phyloP scores from a whole-genome alignment of 2,797 vertebrate genomes.

The Danio kyathit region DNA sequence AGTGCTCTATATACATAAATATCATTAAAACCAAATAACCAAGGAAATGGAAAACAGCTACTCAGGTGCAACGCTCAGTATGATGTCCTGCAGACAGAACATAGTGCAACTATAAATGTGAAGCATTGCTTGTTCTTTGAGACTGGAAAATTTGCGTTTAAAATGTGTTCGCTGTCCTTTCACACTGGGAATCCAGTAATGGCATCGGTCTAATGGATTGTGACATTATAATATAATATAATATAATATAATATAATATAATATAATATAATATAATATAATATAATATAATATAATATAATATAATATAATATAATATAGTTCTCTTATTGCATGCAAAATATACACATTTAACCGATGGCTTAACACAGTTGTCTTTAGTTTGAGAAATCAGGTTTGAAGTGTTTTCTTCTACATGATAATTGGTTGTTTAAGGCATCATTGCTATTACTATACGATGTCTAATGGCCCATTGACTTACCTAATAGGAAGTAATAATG shows the following conservation, averaged over 20 bases:
- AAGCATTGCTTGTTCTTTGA: constrained; percentile 27
- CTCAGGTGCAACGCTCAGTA: constrained; percentile 56
- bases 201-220: constrained; percentile 24
- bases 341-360: constrained; percentile 9
- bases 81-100: constrained; percentile 64
- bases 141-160: constrained; percentile 38
- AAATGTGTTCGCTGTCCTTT: constrained; percentile 27
- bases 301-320: no score
- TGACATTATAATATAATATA: constrained; percentile 13
- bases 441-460: constrained; percentile 5
- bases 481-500: neutral
- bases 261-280: neutral
- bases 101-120: constrained; percentile 24
- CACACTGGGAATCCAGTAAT: constrained; percentile 16
- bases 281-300: no score
- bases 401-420: neutral
- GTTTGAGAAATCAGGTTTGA: neutral
- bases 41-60: constrained; percentile 47
- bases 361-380: neutral
- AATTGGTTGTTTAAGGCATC: constrained; percentile 22
- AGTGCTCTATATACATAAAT: neutral
- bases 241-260: neutral
- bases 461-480: neutral
- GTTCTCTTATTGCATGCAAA: constrained; percentile 12
- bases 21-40: constrained; percentile 41